These are phyloP conservation scores for Scaptodrosophila lebanonensis DNA, from an alignment of 1,140 invertebrate species.

Conservation along the genomic window DNA sequence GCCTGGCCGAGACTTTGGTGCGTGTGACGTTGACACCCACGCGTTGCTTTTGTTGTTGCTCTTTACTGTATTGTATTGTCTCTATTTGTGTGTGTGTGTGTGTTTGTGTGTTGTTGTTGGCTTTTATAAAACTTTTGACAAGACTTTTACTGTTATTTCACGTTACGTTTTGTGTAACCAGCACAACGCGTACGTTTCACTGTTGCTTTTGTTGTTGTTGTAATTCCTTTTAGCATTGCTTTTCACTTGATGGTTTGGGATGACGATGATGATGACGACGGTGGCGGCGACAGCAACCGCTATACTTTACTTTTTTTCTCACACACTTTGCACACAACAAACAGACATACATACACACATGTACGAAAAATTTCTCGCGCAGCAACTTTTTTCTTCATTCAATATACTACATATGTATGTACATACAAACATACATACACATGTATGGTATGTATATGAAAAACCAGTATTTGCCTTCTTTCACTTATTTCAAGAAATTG, in stretches of 20 bases:
- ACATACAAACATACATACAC: conserved; percentile 10
- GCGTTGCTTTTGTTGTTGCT: conserved; percentile 17
- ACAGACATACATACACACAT: conserved; percentile 25
- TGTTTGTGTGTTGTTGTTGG: conserved; percentile 3
- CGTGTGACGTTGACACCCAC: conserved; percentile 30
- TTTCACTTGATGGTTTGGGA: conserved; percentile 66
- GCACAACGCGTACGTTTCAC: conserved; percentile 7
- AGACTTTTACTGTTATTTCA: conserved; percentile 46
- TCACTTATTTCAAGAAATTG: conserved; percentile 72
- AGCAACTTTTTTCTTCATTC: conserved; percentile 62
- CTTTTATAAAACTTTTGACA: conserved; percentile 16
- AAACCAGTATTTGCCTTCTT: conserved; percentile 73
- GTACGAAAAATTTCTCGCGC: conserved; percentile 55
- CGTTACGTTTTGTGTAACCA: conserved; percentile 24
- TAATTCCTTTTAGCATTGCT: conserved; percentile 64
- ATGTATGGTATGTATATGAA: conserved; percentile 26
- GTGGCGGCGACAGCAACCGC: too few species aligned
- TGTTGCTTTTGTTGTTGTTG: conserved; percentile 26
- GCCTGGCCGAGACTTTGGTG: conserved; percentile 5
- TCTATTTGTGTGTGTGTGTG: too few species aligned
- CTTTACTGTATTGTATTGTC: not conserved
- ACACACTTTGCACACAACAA: conserved; percentile 13
- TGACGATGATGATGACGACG: too few species aligned
- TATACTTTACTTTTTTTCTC: not conserved
- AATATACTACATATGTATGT: conserved; percentile 30